Conservation (phyloP, 2,888 invertebrate genomes). For the Drosophila greeni region DNA sequence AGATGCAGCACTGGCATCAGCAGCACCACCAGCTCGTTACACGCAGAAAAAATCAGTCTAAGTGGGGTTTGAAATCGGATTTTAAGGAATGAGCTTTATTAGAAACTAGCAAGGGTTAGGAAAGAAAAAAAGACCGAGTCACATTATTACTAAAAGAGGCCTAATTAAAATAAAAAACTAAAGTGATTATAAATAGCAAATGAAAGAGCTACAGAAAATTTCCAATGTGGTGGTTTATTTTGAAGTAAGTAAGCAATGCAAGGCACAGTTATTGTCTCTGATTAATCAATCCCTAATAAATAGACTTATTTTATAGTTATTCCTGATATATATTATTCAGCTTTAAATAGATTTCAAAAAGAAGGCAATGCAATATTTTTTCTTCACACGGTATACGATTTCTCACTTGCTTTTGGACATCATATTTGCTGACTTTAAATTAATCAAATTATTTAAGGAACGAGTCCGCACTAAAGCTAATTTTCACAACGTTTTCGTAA, state of each 20-base stretch:
- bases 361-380: background rate
- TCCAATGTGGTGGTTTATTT: too few species aligned
- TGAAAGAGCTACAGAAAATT: too few species aligned
- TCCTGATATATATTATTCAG: too few species aligned
- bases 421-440: background rate
- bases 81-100: background rate
- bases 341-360: background rate
- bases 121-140: background rate
- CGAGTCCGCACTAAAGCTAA: background rate
- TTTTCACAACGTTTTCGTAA: constrained; percentile 1
- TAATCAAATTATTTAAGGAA: background rate
- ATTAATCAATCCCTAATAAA: too few species aligned
- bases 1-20: constrained; percentile 15
- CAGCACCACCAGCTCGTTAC: constrained; percentile 7
- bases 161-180: background rate
- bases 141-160: background rate
- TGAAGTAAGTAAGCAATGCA: too few species aligned
- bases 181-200: too few species aligned
- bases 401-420: background rate
- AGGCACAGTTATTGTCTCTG: too few species aligned
- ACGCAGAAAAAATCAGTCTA: background rate
- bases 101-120: background rate
- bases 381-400: background rate
- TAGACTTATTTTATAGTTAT: too few species aligned
- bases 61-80: background rate